These are phyloP conservation scores for Xestoiulus laeticollis DNA, from an alignment of 2,888 invertebrate genomes.

Conservation along the genomic window DNA sequence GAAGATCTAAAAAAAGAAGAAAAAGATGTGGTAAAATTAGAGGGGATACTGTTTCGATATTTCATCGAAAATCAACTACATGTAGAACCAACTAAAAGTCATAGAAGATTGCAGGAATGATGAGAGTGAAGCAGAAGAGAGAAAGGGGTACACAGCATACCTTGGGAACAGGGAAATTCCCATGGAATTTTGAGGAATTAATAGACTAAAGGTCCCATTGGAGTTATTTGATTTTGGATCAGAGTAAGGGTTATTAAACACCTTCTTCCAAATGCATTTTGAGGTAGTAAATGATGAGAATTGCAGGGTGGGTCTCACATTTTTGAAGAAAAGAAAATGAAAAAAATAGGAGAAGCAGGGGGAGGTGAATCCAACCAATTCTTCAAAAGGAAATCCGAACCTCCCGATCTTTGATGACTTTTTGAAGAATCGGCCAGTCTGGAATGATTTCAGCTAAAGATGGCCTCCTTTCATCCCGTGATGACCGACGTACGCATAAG, in stretches of 20 bases:
- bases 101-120: neutral
- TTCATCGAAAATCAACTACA: neutral
- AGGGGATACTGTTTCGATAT: neutral
- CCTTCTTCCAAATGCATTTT: neutral
- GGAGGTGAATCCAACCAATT: slow-evolving; percentile 49
- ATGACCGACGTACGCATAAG: slow-evolving; percentile 54
- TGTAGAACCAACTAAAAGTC: neutral
- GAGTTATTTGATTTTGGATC: neutral
- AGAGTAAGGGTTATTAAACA: neutral
- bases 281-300: neutral
- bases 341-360: slow-evolving; percentile 34
- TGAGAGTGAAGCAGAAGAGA: neutral
- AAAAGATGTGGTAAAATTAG: neutral
- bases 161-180: neutral
- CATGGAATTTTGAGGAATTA: neutral
- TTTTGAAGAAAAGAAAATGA: neutral
- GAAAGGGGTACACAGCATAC: neutral
- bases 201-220: neutral
- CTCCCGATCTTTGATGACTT: slow-evolving; percentile 57
- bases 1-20: neutral
- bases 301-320: slow-evolving; percentile 17
- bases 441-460: slow-evolving; percentile 95
- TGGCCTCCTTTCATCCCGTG: slow-evolving; percentile 72
- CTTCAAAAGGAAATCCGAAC: slow-evolving; percentile 54
- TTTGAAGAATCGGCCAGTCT: slow-evolving; percentile 90